Base-by-base conservation (phyloP, 2,888 invertebrate genomes). In the Drosophila pegasa region DNA sequence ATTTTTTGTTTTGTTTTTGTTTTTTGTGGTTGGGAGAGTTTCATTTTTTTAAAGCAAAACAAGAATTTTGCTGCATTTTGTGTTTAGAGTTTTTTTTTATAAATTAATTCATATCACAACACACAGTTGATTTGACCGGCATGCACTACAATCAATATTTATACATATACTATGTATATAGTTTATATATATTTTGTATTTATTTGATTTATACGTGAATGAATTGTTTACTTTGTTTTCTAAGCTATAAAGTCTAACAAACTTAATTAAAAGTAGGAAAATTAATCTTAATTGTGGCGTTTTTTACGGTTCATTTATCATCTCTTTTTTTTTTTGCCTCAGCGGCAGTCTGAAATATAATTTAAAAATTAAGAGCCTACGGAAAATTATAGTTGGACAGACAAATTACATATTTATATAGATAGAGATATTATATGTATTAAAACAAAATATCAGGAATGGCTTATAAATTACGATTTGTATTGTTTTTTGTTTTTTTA, bases 41-140 rank as follows among this genome's bases (percentile, higher is more conserved):
- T 60, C 48, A 22, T 45, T 67, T 43, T 50, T 66, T 77, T 27
- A 52, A 77, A 72, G 67, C 77, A 73, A 63, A 56, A 40, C n/a
- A 6, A 20, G 8, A 35, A 50, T 78, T 63, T 62, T 62, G 61
- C 55, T 62, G 52, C 57, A 47, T 35, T 35, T 33, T 33, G 33
- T 66, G 65, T 56, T 63, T 63, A 55, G 48, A 20, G n/a, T 22
- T 66, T 79, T 79, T 22, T 66, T 79, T 79, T 85, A 77, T 89
- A 83, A 87, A 88, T 87, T 87, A 89, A 71, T 86, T 83, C 75
- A 81, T 86, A 86, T 86, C 86, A 86, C 86, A 86, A 86, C 86
- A 86, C 89, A 83, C 88, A 86, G 88, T 86, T 85, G 88, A 85
- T 85, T 87, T 70, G 75, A 72, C 80, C 83, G 79, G 71, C 58